Evolutionary conservation across 2,888 invertebrate species (phyloP).

Genomic region (Lepetodrilus schrolli): DNA sequence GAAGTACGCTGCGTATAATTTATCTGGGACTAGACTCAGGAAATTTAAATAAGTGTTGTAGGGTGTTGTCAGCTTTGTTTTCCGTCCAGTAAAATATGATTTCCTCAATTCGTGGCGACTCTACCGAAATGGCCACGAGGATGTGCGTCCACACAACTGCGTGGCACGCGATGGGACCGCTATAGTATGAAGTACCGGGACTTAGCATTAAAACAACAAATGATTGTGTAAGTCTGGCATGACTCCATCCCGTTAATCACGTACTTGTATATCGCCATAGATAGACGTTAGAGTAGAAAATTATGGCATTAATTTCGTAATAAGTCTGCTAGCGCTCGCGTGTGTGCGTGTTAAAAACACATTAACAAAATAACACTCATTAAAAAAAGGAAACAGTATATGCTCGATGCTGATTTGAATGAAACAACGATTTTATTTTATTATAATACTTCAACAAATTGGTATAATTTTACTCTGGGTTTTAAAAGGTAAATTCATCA

Average conservation of each 20-base stretch:
- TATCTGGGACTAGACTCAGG: background rate
- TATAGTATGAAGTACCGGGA: background rate
- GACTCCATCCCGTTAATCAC: background rate
- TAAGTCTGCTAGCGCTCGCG: background rate
- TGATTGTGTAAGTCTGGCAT: slow-evolving; percentile 13
- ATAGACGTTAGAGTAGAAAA: background rate
- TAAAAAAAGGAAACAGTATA: too few relatives aligned
- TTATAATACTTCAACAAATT: too few relatives aligned
- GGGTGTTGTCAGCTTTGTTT: slow-evolving; percentile 17
- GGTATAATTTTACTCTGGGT: too few relatives aligned
- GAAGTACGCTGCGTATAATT: slow-evolving; percentile 5
- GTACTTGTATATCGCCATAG: background rate
- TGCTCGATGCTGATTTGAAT: too few relatives aligned
- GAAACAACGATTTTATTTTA: too few relatives aligned
- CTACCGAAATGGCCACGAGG: background rate
- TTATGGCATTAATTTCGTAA: slow-evolving; percentile 11
- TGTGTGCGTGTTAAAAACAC: background rate
- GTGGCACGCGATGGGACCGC: background rate
- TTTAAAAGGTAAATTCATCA: too few relatives aligned
- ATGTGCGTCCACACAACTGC: background rate
- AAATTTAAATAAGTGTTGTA: slow-evolving; percentile 21
- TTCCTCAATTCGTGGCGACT: slow-evolving; percentile 22
- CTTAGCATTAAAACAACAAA: slow-evolving; percentile 12
- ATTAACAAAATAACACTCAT: too few relatives aligned
- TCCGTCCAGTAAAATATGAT: slow-evolving; percentile 24